A percentile compares a stretch with the other conserved stretches of the same genome.
Evolutionary conservation across 2,113 vertebrate species (phyloP).

Genomic region (Regulus satrapa): DNA sequence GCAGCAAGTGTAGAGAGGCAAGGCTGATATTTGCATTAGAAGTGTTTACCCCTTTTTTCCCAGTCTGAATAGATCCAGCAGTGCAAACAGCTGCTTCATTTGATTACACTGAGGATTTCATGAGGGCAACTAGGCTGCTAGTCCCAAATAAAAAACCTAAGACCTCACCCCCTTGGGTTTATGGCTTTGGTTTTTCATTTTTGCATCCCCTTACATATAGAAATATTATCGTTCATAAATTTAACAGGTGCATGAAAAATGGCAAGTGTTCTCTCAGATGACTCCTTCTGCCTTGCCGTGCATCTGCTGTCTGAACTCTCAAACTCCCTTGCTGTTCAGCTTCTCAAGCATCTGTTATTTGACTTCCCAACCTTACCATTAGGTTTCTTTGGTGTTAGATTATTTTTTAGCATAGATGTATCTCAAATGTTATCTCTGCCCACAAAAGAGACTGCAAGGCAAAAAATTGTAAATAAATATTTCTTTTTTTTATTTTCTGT

Average conservation of each 20-base stretch:
- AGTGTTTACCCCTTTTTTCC: slow-evolving; percentile 54
- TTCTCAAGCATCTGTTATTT: slow-evolving; percentile 59
- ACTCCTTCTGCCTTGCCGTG: background rate
- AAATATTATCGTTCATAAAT: slow-evolving; percentile 39
- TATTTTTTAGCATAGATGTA: background rate
- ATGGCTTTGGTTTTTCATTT: background rate
- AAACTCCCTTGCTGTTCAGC: slow-evolving; percentile 28
- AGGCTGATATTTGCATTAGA: slow-evolving; percentile 58
- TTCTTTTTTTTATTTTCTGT: background rate
- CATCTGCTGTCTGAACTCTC: slow-evolving; percentile 44
- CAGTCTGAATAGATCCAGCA: slow-evolving; percentile 48
- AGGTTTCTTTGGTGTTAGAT: background rate
- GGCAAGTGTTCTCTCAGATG: slow-evolving; percentile 54
- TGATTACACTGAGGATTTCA: slow-evolving; percentile 41
- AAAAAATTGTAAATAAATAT: background rate
- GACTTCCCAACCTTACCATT: slow-evolving; percentile 46
- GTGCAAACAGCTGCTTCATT: slow-evolving; percentile 50
- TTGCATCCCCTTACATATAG: background rate
- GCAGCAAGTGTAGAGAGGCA: slow-evolving; percentile 39
- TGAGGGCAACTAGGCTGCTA: background rate
- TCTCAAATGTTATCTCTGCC: slow-evolving; percentile 32
- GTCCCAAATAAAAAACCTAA: background rate
- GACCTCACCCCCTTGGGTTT: background rate
- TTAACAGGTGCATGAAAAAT: slow-evolving; percentile 58
- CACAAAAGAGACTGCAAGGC: background rate